These are phyloP conservation scores for Ypsolopha sequella DNA, from an alignment of 2,888 invertebrate species.

Conservation along the genomic window DNA sequence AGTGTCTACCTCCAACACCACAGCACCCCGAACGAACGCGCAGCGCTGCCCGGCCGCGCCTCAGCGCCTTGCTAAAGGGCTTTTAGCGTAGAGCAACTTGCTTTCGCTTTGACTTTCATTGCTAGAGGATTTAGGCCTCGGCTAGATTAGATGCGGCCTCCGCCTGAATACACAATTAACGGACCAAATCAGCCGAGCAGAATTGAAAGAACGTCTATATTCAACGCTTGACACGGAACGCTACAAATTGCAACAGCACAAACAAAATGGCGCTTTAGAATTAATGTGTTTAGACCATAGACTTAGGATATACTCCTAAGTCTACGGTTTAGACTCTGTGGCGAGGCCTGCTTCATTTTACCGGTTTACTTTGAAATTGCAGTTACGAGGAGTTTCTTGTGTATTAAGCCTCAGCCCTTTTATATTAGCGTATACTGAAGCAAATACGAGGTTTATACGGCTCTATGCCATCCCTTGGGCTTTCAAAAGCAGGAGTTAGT, in stretches of 20 bases:
- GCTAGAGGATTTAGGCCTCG: conserved; percentile 38
- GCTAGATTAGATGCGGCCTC: conserved; percentile 42
- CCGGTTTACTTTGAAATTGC: background rate
- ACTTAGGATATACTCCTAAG: too few species aligned
- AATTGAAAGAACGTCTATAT: conserved; percentile 19
- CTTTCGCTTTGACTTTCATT: conserved; percentile 53
- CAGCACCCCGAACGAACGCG: too few species aligned
- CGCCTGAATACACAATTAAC: conserved; percentile 49
- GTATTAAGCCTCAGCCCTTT: conserved; percentile 6
- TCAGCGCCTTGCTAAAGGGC: conserved; percentile 45
- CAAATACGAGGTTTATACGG: conserved; percentile 5
- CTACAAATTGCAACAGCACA: background rate
- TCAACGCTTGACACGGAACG: background rate
- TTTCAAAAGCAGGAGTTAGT: conserved; percentile 31
- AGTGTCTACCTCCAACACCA: too few species aligned
- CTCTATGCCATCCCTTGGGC: conserved; percentile 23
- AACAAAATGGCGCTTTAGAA: background rate
- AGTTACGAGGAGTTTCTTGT: conserved; percentile 5
- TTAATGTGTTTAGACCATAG: background rate
- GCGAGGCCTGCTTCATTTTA: background rate
- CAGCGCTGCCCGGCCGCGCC: conserved; percentile 13
- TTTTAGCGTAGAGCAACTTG: conserved; percentile 50
- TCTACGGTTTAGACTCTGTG: too few species aligned
- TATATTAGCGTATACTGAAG: conserved; percentile 3
- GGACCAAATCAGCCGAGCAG: conserved; percentile 28